A percentile compares a stretch with the other conserved stretches of the same genome.
These are phyloP conservation scores for Temnothorax unifasciatus DNA, from an alignment of 2,888 invertebrate genomes.

Conservation along the genomic window DNA sequence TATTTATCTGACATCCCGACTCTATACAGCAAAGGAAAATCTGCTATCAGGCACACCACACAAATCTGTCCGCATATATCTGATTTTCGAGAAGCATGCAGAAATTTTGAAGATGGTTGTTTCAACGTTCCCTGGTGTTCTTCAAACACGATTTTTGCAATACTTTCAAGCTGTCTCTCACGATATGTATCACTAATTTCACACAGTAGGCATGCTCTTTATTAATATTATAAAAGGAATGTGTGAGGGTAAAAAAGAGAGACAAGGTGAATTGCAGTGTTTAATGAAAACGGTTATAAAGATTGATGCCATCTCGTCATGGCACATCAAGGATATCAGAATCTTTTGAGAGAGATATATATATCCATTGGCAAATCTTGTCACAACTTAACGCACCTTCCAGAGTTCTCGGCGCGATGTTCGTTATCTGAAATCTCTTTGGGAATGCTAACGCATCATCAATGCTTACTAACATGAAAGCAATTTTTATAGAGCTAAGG, in stretches of 20 bases:
- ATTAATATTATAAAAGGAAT: constrained; percentile 13
- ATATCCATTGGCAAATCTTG: constrained; percentile 85
- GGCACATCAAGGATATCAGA: constrained; percentile 23
- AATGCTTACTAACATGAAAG: constrained; percentile 65
- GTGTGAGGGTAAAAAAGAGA: neutral
- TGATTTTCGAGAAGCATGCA: constrained; percentile 42
- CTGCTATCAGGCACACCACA: constrained; percentile 40
- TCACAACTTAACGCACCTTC: constrained; percentile 87
- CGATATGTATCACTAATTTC: constrained; percentile 17
- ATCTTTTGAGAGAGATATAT: constrained; percentile 29
- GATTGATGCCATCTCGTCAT: neutral
- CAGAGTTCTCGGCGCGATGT: constrained; percentile 84
- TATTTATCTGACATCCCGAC: constrained; percentile 79
- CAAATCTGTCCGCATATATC: constrained; percentile 42
- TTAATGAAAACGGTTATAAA: constrained; percentile 20
- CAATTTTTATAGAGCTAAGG: constrained; percentile 62
- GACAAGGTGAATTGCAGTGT: neutral
- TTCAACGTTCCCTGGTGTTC: neutral
- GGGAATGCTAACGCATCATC: constrained; percentile 53
- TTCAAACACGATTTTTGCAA: constrained; percentile 26
- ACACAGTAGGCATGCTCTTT: constrained; percentile 6
- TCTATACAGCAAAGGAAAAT: constrained; percentile 61
- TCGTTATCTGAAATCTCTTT: constrained; percentile 58
- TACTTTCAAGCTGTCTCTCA: constrained; percentile 57
- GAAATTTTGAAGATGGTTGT: constrained; percentile 31